A percentile compares a stretch with the other conserved stretches of the same genome.
Evolutionary conservation across 2,797 vertebrate genomes (phyloP).

Genomic region (Xenentodon cancila): DNA sequence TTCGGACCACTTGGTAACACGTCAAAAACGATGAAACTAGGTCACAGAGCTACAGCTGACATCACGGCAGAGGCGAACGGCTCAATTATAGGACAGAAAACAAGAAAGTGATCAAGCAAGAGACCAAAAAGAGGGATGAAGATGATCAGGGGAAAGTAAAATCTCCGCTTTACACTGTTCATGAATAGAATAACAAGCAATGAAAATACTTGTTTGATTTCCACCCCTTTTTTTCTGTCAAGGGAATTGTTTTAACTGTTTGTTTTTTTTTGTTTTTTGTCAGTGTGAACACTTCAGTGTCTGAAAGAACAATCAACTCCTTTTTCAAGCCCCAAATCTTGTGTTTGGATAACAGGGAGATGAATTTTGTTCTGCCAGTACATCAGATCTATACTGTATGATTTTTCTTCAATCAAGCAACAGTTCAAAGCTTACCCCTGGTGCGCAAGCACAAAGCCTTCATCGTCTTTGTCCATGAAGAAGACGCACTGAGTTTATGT

Average conservation of each 20-base stretch:
- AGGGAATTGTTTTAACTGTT: conserved; percentile 3
- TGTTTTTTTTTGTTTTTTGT: conserved; percentile 45
- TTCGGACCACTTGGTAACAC: too few species aligned
- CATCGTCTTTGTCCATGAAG: conserved; percentile 32
- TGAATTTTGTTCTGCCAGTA: conserved; percentile 44
- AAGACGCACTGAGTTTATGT: not conserved
- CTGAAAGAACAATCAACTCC: conserved; percentile 39
- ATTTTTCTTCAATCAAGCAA: conserved; percentile 60
- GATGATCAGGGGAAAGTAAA: too few species aligned
- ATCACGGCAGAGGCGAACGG: too few species aligned
- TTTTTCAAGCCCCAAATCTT: conserved; percentile 37
- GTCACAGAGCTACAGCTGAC: too few species aligned
- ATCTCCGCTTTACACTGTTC: not conserved
- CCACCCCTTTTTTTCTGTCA: conserved; percentile 11
- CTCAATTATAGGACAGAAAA: too few species aligned
- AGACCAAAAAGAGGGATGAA: too few species aligned
- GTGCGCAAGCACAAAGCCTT: conserved; percentile 48
- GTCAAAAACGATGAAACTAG: too few species aligned
- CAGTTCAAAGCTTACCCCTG: conserved; percentile 47
- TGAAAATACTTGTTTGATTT: conserved; percentile 31
- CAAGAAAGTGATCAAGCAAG: too few species aligned
- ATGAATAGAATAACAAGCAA: conserved; percentile 11
- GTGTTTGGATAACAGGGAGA: conserved; percentile 47
- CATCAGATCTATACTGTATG: conserved; percentile 53
- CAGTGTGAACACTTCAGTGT: conserved; percentile 39